These are phyloP conservation scores for Sebastes flavidus DNA, from an alignment of 2,797 vertebrate genomes.

Conservation along the genomic window DNA sequence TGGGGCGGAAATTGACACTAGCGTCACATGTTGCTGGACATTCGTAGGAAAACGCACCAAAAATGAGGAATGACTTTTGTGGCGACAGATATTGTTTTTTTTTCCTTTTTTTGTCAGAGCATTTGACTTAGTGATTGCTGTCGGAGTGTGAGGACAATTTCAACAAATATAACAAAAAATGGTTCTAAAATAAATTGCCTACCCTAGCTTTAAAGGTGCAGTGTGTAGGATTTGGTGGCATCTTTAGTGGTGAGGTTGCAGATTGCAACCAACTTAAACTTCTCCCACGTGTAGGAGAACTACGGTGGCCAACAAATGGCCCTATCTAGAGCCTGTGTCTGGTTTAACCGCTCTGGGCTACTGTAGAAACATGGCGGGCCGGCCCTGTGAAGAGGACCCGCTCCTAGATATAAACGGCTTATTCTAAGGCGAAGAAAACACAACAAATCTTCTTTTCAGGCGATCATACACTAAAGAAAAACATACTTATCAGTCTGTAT, in stretches of 20 bases:
- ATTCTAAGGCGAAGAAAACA: background rate
- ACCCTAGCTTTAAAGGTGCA: background rate
- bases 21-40: no score
- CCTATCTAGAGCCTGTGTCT: background rate
- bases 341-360: background rate
- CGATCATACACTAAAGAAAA: background rate
- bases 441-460: background rate
- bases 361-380: no score
- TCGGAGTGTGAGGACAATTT: rapidly evolving
- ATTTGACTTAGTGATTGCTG: rapidly evolving
- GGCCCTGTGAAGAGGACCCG: no score
- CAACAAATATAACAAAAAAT: no score
- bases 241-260: background rate
- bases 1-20: no score
- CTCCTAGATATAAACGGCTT: background rate
- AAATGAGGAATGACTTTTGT: no score
- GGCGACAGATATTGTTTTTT: no score
- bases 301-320: background rate
- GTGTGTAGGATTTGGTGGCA: background rate
- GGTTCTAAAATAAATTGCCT: no score
- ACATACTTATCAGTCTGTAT: background rate
- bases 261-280: background rate
- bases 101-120: background rate
- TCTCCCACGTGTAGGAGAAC: background rate
- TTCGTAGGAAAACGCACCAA: no score